Evolutionary conservation across 2,888 invertebrate species (phyloP), one percentile per base, ranked within the genome.

Genomic region (Tachina grossa): DNA sequence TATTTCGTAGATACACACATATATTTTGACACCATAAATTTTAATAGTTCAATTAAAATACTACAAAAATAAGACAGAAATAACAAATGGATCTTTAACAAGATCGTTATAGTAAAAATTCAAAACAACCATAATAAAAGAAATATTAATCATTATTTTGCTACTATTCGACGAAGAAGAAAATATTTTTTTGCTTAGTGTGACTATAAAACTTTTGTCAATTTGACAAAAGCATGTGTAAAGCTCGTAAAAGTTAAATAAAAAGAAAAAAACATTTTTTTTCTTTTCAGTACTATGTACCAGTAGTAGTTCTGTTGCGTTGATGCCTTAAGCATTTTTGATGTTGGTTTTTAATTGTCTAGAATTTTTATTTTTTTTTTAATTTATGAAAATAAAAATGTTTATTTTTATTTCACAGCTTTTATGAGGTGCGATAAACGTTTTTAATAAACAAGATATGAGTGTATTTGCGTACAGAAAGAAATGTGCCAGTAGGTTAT

Each of bases 131-230:
- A 51, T 10, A 63, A 47, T 41, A 47, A 47, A 57, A 55, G 14
- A 69, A 57, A 55, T 90, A 89, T 90, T 88, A 90, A 90, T 88
- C 89, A 90, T 90, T 89, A 90, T 90, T 90, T 90, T 88, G 88
- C 86, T 87, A 69, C 77, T 87, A 90, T 90, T 89, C 14, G 9
- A 69, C 45, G 31, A 31, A 31, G 31, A 22, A 39, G 4, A 89
- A 90, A 45, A 85, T 57, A 74, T 89, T 45, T 22, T 6, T 16
- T 51, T 11, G 1, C 8, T 51, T 39, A 9, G 9, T 57, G 22
- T 11, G 22, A 10, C 45, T 22, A 53, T 41, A 13, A 53, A 55
- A 71, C 14, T 45, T 66, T 19, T 51, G 41, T 19, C 16, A 14
- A 10, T 9, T 57, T 74, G 74, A 55, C 68, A 76, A 68, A 66